Evolutionary conservation across 2,113 vertebrate genomes (phyloP).

Genomic region (Pterocles burchelli): DNA sequence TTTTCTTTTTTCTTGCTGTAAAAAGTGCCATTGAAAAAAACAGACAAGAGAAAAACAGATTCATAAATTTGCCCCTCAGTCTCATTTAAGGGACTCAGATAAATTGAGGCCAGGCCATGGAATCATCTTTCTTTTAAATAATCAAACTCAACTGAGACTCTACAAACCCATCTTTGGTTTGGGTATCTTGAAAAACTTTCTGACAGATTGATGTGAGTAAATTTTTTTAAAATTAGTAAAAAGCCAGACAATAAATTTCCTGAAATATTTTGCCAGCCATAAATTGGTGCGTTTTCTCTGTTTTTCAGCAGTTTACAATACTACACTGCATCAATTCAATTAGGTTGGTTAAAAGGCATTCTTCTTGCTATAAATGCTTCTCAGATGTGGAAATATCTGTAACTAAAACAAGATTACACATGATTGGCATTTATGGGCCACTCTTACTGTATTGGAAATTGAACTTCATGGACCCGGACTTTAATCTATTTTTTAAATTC

Average conservation of each 20-base stretch:
- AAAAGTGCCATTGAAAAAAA: neutral
- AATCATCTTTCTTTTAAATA: neutral
- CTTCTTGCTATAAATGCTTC: slow-evolving; percentile 27
- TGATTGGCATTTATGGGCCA: slow-evolving; percentile 14
- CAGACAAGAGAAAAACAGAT: neutral
- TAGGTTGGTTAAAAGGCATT: slow-evolving; percentile 36
- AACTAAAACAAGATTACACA: slow-evolving; percentile 30
- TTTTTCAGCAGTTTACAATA: neutral
- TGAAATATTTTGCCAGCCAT: neutral
- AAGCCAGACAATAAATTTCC: neutral
- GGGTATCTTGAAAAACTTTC: neutral
- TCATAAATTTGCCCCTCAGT: neutral
- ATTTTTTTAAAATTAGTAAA: slow-evolving; percentile 29
- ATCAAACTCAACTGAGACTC: neutral
- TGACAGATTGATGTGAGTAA: neutral
- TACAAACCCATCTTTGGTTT: neutral
- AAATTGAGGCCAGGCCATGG: neutral
- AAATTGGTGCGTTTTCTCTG: slow-evolving; percentile 5
- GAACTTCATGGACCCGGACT: neutral
- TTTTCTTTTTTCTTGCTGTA: neutral
- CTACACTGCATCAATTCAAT: slow-evolving; percentile 4
- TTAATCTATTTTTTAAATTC: neutral
- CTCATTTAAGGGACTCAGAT: neutral
- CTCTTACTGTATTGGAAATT: neutral
- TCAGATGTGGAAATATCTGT: slow-evolving; percentile 22